A percentile compares a stretch with the other conserved stretches of the same genome.
phyloP scores from a whole-genome alignment of 2,888 invertebrate species.

The Hemaris fuciformis region DNA sequence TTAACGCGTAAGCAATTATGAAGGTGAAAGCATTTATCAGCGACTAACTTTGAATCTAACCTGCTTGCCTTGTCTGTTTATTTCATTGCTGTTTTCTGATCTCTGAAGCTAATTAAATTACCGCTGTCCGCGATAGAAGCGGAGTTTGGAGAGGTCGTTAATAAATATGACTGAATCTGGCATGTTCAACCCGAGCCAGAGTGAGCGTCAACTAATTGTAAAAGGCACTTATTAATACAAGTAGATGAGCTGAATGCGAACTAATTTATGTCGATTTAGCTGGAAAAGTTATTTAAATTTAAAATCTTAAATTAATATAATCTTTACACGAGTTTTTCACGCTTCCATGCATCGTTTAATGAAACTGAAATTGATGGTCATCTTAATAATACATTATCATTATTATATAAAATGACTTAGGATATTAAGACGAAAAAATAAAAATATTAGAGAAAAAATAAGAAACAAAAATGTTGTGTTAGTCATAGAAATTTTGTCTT shows the following conservation, averaged over 20 bases:
- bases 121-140: not conserved
- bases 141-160: not conserved
- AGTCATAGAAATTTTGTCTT: no score
- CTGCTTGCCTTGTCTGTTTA: not conserved
- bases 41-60: not conserved
- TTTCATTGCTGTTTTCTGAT: not conserved
- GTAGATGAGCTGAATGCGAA: not conserved
- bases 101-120: not conserved
- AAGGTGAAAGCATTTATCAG: not conserved
- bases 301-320: no score
- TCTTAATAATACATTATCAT: no score
- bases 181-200: not conserved
- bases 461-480: no score
- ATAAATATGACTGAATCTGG: not conserved
- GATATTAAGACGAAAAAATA: no score
- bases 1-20: no score
- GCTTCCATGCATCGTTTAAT: no score
- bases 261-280: not conserved
- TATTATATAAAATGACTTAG: no score
- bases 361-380: no score
- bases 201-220: not conserved
- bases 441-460: no score
- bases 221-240: not conserved
- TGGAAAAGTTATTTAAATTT: no score
- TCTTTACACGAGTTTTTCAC: no score